A percentile compares a stretch with the other conserved stretches of the same genome.
phyloP scores from a whole-genome alignment of 2,888 invertebrate genomes.

The Hesperia comma region DNA sequence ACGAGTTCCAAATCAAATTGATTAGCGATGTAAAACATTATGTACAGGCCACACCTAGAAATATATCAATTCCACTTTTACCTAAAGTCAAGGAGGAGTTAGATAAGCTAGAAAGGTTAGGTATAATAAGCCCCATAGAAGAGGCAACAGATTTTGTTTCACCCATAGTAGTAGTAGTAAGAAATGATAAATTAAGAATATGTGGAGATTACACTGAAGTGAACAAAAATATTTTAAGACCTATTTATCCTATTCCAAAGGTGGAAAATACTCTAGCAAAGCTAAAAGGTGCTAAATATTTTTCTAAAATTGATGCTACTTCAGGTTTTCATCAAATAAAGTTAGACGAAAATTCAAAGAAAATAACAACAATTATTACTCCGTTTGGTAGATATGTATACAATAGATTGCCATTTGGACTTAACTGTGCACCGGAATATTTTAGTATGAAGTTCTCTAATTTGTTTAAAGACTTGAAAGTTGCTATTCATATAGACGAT shows the following conservation, averaged over 20 bases:
- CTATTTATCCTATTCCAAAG: background rate
- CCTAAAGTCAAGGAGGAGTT: background rate
- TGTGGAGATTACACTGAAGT: background rate
- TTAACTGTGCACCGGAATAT: background rate
- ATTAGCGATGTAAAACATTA: background rate
- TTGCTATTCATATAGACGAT: background rate
- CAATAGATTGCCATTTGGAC: no score
- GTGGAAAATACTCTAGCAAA: background rate
- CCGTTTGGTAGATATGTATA: background rate
- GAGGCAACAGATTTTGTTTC: constrained; percentile 2
- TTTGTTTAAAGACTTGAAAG: background rate
- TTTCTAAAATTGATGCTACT: background rate
- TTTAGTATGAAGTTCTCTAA: background rate
- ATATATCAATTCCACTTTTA: background rate
- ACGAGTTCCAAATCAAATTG: background rate
- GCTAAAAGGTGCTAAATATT: background rate
- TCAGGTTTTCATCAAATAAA: background rate
- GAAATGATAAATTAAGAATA: background rate
- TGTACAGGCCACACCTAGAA: constrained; percentile 3
- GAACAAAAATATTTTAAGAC: background rate
- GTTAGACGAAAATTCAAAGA: background rate
- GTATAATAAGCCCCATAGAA: background rate
- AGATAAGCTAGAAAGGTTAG: background rate
- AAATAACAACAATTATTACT: background rate
- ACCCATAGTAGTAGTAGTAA: background rate